Evolutionary conservation across 2,797 vertebrate species (phyloP).

Genomic region (Acanthiza pusilla): DNA sequence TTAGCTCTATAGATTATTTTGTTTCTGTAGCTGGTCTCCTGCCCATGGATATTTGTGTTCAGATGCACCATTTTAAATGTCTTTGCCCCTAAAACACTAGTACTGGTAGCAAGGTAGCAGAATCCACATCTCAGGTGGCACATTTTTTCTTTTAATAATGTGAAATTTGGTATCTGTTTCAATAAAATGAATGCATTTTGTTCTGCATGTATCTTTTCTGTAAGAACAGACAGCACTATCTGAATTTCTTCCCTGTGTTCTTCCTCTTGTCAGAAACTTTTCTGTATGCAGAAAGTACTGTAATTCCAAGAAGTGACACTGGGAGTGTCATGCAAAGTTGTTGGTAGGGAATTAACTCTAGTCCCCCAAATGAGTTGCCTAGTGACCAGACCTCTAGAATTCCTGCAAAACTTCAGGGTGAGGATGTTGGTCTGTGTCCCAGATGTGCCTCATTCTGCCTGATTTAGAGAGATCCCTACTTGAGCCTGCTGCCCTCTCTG

Average conservation of each 20-base stretch:
- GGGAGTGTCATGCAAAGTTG: background rate
- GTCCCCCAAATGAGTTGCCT: background rate
- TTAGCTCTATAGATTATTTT: background rate
- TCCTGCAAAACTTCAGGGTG: background rate
- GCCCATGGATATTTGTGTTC: background rate
- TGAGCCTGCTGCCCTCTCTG: background rate
- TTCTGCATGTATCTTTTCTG: background rate
- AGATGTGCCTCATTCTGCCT: background rate
- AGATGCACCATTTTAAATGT: background rate
- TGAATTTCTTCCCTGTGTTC: background rate
- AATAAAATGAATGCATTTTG: background rate
- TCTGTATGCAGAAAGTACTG: background rate
- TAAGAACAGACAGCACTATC: background rate
- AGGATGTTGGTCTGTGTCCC: background rate
- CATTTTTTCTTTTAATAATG: background rate
- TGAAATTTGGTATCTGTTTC: background rate
- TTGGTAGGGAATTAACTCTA: background rate
- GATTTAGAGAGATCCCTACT: background rate
- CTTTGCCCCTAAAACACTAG: background rate
- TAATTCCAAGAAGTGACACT: background rate
- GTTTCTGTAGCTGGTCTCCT: background rate
- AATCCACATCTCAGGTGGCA: background rate
- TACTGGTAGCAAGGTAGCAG: background rate
- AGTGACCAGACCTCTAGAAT: background rate
- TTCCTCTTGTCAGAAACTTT: background rate